Conservation (phyloP, 2,797 vertebrate species). For the Brotula barbata region DNA sequence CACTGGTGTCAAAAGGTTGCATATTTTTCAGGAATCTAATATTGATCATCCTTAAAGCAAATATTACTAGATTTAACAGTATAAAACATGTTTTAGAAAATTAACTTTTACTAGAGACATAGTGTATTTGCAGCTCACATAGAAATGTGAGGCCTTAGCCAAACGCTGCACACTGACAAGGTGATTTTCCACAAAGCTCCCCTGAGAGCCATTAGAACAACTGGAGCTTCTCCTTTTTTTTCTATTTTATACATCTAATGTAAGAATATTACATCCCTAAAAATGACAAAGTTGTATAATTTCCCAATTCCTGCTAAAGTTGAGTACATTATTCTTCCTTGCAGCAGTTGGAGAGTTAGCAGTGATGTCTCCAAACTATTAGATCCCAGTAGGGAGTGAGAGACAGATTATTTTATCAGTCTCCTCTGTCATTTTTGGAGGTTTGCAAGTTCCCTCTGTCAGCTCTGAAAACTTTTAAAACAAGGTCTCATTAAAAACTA, state of each 20-base stretch:
- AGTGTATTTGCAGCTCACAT: background rate
- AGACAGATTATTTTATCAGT: conserved; percentile 10
- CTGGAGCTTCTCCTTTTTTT: too few relatives aligned
- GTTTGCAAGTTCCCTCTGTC: background rate
- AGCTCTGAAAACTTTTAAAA: background rate
- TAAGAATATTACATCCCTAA: too few relatives aligned
- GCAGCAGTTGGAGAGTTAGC: conserved; percentile 5
- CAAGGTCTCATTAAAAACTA: background rate
- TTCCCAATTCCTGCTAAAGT: background rate
- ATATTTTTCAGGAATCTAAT: background rate
- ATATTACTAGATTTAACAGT: background rate
- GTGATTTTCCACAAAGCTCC: conserved; percentile 12
- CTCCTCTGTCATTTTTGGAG: background rate
- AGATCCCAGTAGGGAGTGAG: background rate
- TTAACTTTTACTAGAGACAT: background rate
- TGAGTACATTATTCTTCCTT: conserved; percentile 1
- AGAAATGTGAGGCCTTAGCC: background rate
- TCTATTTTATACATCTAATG: too few relatives aligned
- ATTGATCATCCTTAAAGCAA: background rate
- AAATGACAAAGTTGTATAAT: background rate
- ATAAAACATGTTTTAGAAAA: background rate
- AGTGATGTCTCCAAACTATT: background rate
- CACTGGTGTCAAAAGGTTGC: background rate
- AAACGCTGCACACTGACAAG: background rate
- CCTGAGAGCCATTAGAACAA: conserved; percentile 31